Conservation (phyloP, 2,113 vertebrate genomes). For the Pelodiscus sinensis region DNA sequence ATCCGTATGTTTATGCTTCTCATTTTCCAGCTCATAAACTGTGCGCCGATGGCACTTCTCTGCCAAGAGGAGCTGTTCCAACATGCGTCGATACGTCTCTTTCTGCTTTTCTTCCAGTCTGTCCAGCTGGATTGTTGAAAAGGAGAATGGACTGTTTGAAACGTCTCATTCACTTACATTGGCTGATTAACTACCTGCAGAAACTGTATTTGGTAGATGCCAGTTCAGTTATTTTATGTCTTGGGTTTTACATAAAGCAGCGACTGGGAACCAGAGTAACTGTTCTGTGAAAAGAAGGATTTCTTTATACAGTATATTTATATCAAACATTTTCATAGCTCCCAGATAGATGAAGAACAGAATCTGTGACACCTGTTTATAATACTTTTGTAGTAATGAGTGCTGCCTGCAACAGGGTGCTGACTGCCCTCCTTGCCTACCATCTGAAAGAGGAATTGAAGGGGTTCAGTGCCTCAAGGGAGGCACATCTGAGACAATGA, state of each 20-base stretch:
- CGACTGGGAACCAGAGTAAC: constrained; percentile 23
- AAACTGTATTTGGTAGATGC: constrained; percentile 20
- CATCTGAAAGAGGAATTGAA: not conserved
- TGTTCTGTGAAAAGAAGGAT: constrained; percentile 1
- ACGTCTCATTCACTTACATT: constrained; percentile 32
- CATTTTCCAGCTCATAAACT: constrained; percentile 90
- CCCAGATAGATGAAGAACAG: not conserved
- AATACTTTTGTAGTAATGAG: not conserved
- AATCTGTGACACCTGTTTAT: not conserved
- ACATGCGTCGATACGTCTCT: constrained; percentile 96
- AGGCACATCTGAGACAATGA: not conserved
- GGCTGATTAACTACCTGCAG: constrained; percentile 52
- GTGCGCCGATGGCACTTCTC: constrained; percentile 96
- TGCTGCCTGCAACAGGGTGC: not conserved
- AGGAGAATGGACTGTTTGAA: constrained; percentile 33
- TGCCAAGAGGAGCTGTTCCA: constrained; percentile 95
- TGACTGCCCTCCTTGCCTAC: not conserved
- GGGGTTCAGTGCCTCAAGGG: not conserved
- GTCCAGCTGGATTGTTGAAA: constrained; percentile 85
- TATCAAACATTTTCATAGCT: not conserved
- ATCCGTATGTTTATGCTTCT: constrained; percentile 93
- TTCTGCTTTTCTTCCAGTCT: constrained; percentile 93
- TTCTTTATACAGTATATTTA: not conserved
- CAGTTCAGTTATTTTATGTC: not conserved
- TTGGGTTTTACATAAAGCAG: constrained; percentile 37